Conservation (phyloP, 92 coral and sea anemone species). For the Nematostella vectensis region DNA sequence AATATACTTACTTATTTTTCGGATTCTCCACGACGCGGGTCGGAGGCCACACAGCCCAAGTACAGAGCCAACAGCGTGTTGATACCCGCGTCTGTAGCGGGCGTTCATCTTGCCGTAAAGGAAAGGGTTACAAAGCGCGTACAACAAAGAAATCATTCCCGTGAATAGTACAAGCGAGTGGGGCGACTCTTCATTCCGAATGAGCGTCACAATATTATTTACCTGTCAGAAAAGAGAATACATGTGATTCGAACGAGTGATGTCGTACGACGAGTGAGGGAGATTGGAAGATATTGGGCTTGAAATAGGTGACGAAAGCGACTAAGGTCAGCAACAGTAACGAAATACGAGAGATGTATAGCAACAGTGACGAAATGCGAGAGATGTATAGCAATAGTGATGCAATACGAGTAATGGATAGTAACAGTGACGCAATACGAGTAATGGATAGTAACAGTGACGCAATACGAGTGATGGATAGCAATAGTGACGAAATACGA, state of each 20-base stretch:
- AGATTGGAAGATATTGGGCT: neutral
- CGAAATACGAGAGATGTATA: too few relatives aligned
- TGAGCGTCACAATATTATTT: slow-evolving; percentile 58
- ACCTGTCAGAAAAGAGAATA: slow-evolving; percentile 50
- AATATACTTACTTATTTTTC: slow-evolving; percentile 14
- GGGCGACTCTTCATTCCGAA: slow-evolving; percentile 35
- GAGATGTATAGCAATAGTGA: too few relatives aligned
- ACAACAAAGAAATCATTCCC: slow-evolving; percentile 57
- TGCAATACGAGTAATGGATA: too few relatives aligned
- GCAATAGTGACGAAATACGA: too few relatives aligned
- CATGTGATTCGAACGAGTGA: neutral
- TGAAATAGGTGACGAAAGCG: neutral
- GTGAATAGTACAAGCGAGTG: slow-evolving; percentile 48
- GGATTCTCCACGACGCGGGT: slow-evolving; percentile 16
- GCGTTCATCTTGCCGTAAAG: slow-evolving; percentile 79
- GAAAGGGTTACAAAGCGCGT: slow-evolving; percentile 78
- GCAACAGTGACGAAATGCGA: too few relatives aligned
- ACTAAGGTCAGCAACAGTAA: too few relatives aligned
- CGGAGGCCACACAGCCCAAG: slow-evolving; percentile 32
- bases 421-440: too few relatives aligned
- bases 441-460: too few relatives aligned
- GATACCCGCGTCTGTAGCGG: slow-evolving; percentile 75
- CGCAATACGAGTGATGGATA: too few relatives aligned
- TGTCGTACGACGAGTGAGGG: neutral
- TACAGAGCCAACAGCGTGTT: slow-evolving; percentile 21